A percentile compares a stretch with the other conserved stretches of the same genome.
Evolutionary conservation across 92 coral and sea anemone genomes (phyloP).

Genomic region (Anthopleura xanthogrammica): DNA sequence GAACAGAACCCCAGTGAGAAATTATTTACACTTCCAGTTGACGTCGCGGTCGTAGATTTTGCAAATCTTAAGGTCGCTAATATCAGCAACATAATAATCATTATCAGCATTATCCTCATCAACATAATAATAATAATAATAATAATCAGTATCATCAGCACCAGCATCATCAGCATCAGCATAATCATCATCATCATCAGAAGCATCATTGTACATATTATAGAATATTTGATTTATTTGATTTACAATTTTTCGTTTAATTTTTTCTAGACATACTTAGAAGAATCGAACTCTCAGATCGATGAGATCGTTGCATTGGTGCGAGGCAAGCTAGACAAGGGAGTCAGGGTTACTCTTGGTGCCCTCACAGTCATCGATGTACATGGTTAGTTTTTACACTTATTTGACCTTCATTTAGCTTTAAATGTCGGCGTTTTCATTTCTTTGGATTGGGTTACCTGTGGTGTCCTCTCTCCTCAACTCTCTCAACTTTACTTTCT

Average conservation of each 20-base stretch:
- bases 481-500: too few relatives aligned
- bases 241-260: background rate
- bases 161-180: background rate
- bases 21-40: too few relatives aligned
- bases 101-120: background rate
- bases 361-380: conserved; percentile 97
- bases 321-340: conserved; percentile 92
- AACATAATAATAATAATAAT: too few relatives aligned
- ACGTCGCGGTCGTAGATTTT: too few relatives aligned
- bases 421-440: background rate
- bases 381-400: conserved; percentile 51
- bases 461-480: background rate
- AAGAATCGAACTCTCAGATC: conserved; percentile 76
- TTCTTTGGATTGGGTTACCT: background rate
- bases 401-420: background rate
- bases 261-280: conserved; percentile 63
- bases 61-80: too few relatives aligned
- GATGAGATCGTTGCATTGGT: conserved; percentile 93
- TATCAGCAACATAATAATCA: too few relatives aligned
- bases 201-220: background rate
- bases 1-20: too few relatives aligned
- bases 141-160: background rate
- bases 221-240: background rate
- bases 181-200: background rate
- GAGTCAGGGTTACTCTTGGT: conserved; percentile 91